Percentiles rank a stretch among this genome's conserved stretches.
Conservation (phyloP, 64 coral and sea anemone genomes). For the Stichodactyla helianthus region DNA sequence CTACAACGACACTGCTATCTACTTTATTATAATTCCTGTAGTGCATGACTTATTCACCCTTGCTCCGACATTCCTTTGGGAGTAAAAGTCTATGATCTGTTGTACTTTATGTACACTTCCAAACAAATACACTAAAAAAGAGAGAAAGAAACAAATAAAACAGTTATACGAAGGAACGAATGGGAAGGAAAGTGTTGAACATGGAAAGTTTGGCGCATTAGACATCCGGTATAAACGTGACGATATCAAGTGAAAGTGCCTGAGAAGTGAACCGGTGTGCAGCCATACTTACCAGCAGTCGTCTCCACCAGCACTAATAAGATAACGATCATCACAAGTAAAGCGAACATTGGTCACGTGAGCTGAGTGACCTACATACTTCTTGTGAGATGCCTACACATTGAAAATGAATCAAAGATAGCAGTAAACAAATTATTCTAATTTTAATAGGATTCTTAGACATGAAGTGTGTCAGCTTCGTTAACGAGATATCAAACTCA, state of each 20-base stretch:
- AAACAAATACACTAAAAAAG: constrained; percentile 76
- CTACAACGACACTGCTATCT: too few relatives aligned
- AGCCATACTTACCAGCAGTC: constrained; percentile 82
- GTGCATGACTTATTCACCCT: too few relatives aligned
- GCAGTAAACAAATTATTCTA: too few relatives aligned
- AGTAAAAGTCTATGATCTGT: too few relatives aligned
- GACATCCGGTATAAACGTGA: too few relatives aligned
- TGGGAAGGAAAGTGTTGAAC: background rate
- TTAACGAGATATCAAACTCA: too few relatives aligned
- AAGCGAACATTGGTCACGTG: constrained; percentile 99
- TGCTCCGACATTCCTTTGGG: too few relatives aligned
- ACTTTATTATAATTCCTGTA: too few relatives aligned
- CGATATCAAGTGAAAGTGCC: background rate
- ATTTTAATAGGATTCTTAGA: too few relatives aligned
- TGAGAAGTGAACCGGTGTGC: background rate
- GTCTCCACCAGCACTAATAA: constrained; percentile 86
- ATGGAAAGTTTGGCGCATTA: too few relatives aligned
- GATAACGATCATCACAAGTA: constrained; percentile 81
- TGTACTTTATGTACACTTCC: constrained; percentile 59
- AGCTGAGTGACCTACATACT: constrained; percentile 94
- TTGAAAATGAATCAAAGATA: background rate
- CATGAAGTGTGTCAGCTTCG: too few relatives aligned
- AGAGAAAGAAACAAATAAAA: background rate
- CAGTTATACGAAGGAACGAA: background rate
- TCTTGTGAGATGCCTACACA: constrained; percentile 79